Conservation (phyloP, 2,113 vertebrate species). For the Nycticorax nycticorax region DNA sequence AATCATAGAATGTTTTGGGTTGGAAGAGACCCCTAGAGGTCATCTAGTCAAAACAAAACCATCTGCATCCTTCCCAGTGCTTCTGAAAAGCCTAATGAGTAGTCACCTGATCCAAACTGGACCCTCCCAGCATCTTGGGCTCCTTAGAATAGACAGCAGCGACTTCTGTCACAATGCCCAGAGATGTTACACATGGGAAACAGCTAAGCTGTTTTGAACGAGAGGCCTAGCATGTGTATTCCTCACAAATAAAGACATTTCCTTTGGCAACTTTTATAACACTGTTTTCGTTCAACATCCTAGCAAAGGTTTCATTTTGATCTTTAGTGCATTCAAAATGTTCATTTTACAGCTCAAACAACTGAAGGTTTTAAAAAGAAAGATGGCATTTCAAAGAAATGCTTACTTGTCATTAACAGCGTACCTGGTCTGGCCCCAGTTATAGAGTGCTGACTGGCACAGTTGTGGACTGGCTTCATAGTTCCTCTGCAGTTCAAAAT, state of each 20-base stretch:
- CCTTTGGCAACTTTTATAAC: background rate
- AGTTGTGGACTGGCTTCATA: constrained; percentile 62
- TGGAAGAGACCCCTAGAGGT: too few relatives aligned
- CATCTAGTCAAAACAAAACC: background rate
- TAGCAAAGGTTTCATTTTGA: background rate
- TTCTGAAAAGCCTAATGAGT: background rate
- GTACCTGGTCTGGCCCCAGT: constrained; percentile 80
- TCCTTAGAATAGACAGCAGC: background rate
- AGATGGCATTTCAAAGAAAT: background rate
- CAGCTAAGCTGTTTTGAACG: too few relatives aligned
- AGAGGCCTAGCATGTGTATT: background rate
- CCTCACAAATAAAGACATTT: background rate
- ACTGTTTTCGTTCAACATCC: background rate
- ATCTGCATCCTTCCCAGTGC: background rate
- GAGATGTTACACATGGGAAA: background rate
- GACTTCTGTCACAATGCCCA: background rate
- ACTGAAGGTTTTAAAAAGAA: background rate
- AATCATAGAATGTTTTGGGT: background rate
- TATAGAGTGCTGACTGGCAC: constrained; percentile 81
- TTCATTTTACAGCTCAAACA: background rate
- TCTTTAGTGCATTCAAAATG: background rate
- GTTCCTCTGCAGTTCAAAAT: constrained; percentile 81
- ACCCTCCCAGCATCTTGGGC: too few relatives aligned
- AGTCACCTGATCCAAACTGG: background rate
- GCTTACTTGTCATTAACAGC: constrained; percentile 80